Evolutionary conservation across 2,888 invertebrate species (phyloP), one percentile per base, ranked within the genome.

Genomic region (Craniophora ligustri): DNA sequence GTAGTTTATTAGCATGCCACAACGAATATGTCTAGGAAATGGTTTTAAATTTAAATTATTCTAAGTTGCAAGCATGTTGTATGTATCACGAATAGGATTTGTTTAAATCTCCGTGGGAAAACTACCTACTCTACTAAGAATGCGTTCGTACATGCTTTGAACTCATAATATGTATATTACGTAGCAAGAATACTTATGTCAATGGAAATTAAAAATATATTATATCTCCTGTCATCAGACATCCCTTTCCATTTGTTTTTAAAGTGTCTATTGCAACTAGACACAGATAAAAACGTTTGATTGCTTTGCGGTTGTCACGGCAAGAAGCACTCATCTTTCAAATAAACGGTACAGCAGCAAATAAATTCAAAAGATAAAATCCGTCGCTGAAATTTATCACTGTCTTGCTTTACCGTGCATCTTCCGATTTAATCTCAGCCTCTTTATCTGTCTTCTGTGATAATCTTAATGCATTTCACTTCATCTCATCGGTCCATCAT

Each of bases 381-480:
- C 28, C 26, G 28, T 14, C 6, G 14, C 0, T 14, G 14, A 32
- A 30, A 3, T 19, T 13, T 4, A 35, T 39, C 31, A 3, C 41
- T n/a, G 7, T 5, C 15, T 11, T 16, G 14, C 18, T 31, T 21
- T 13, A 14, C 31, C 11, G 8, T 10, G 26, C n/a, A 26, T n/a
- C 26, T 4, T 5, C n/a, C 10, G 3, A n/a, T 26, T n/a, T 26
- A n/a, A 26, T 26, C 26, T 26, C n/a, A n/a, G n/a, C n/a, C 35
- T 6, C 15, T 15, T 19, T 60, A 67, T 47, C 49, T 10, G 23
- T 5, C 26, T 36, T n/a, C 15, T 39, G 23, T 18, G 16, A 46
- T 51, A 28, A 30, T 13, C 28, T 58, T 45, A 72, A 64, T 68
- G 59, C 66, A 74, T 72, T 74, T 65, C 66, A 34, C 58, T 32